A percentile compares a stretch with the other conserved stretches of the same genome.
phyloP scores from a whole-genome alignment of 2,888 invertebrate species.

The Microplitis manilae region DNA sequence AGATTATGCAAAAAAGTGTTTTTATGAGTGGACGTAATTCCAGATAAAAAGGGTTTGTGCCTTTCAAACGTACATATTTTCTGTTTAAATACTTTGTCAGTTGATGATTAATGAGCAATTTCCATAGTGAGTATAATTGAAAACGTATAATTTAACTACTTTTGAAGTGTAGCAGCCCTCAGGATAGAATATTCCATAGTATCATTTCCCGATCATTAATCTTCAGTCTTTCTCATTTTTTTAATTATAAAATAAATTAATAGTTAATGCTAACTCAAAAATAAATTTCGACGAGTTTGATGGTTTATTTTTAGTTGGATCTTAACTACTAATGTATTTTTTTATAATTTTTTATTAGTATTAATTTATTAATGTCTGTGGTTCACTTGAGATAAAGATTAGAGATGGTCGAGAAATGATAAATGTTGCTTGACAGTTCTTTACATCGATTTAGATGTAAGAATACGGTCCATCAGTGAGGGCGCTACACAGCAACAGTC shows the following conservation, averaged over 20 bases:
- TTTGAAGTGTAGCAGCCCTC: constrained; percentile 69
- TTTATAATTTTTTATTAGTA: neutral
- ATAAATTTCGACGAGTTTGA: too few species aligned
- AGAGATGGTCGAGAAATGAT: constrained; percentile 56
- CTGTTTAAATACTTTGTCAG: neutral
- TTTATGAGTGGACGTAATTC: neutral
- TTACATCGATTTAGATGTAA: constrained; percentile 79
- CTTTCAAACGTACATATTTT: neutral
- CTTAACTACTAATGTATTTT: neutral
- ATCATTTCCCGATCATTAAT: constrained; percentile 56
- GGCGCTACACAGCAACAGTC: constrained; percentile 99
- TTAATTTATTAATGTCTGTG: too few species aligned
- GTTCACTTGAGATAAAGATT: constrained; percentile 39
- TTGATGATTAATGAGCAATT: neutral
- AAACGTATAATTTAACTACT: constrained; percentile 28
- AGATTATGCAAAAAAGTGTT: neutral
- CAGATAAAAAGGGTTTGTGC: neutral
- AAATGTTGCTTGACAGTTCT: constrained; percentile 61
- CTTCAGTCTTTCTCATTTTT: constrained; percentile 43
- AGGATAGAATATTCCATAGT: constrained; percentile 63
- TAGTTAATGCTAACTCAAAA: too few species aligned
- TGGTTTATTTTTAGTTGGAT: too few species aligned
- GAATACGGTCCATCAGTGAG: constrained; percentile 98
- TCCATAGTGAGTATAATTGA: neutral
- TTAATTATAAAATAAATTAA: neutral